Percentiles rank a stretch among this genome's conserved stretches.
phyloP scores from a whole-genome alignment of 2,113 vertebrate species.

The Pygoscelis adeliae region DNA sequence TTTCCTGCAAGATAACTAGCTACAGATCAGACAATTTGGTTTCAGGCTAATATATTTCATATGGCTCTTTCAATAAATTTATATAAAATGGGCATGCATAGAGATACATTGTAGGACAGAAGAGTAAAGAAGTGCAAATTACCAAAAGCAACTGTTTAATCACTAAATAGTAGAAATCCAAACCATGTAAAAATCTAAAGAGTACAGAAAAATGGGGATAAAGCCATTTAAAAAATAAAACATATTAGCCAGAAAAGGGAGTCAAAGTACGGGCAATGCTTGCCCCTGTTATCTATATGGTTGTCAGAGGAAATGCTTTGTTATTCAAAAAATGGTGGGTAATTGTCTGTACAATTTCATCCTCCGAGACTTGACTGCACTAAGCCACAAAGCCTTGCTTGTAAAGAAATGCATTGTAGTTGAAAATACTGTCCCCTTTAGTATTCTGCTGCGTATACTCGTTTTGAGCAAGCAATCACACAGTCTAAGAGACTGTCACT shows the following conservation, averaged over 20 bases:
- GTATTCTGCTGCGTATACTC: not conserved
- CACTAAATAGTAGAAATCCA: not conserved
- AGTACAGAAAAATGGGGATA: not conserved
- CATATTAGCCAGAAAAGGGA: not conserved
- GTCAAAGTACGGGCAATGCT: not conserved
- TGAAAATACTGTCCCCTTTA: not conserved
- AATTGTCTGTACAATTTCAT: not conserved
- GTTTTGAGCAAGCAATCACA: not conserved
- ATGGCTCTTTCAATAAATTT: not conserved
- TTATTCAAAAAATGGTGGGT: not conserved
- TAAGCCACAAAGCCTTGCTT: not conserved
- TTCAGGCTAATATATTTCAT: rapidly evolving
- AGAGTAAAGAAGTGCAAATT: not conserved
- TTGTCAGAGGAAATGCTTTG: not conserved
- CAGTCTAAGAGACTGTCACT: not conserved
- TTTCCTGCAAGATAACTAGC: not conserved
- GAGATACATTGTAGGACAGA: not conserved
- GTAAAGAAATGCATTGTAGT: not conserved
- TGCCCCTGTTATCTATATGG: not conserved
- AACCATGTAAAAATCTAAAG: not conserved
- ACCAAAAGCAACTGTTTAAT: not conserved
- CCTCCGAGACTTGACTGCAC: not conserved
- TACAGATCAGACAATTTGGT: not conserved
- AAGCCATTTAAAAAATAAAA: not conserved
- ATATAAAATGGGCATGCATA: not conserved